Base-by-base conservation (phyloP, 1,140 invertebrate genomes). In the Carcinoscorpius rotundicauda region DNA sequence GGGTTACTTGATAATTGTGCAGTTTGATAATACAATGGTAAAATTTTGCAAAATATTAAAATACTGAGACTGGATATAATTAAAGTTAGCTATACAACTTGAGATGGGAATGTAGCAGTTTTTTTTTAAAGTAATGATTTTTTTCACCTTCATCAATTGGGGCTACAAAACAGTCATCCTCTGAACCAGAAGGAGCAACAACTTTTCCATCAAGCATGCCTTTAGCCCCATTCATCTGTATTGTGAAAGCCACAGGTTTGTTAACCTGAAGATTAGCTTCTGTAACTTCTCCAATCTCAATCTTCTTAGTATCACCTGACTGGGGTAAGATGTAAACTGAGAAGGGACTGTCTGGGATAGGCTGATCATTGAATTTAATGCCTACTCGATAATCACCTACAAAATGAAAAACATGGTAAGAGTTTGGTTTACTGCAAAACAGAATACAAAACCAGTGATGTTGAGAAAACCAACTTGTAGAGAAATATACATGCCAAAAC, bases 271-370 rank as follows among this genome's bases (percentile, higher is more conserved):
- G 82, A 64, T 85, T 86, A 55, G 84, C 84, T 50, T 78, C 74
- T 0, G 93, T 93, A 77, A 98, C 88, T 76, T 95, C 91, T n/a
- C 88, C 87, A 10, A 95, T 83, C 75, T 94, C 91, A 64, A 96
- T 81, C 66, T 94, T 88, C 71, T 91, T 86, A 6, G 93, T 93
- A 77, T 98, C 95, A 11, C 93, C 93, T 71, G 89, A 86, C 9
- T 91, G 87, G 53, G 95, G 93, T 2, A 88, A 87, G 68, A 98
- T 87, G 80, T 93, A 95, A n/a, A 81, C 73, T 77, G 91, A 93
- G 85, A 94, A 97, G 4, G 96, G 96, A 3, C 93, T 97, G 75
- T 98, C 95, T 4, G 96, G 95, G 76, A 99, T 97, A 79, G 97
- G 93, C 74, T 95, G 89, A 76, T 98, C 95, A 78, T 98, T 97